These are phyloP conservation scores for Apostichopus japonicus DNA, from an alignment of 35 echinoderm and acorn worm genomes.

Conservation along the genomic window DNA sequence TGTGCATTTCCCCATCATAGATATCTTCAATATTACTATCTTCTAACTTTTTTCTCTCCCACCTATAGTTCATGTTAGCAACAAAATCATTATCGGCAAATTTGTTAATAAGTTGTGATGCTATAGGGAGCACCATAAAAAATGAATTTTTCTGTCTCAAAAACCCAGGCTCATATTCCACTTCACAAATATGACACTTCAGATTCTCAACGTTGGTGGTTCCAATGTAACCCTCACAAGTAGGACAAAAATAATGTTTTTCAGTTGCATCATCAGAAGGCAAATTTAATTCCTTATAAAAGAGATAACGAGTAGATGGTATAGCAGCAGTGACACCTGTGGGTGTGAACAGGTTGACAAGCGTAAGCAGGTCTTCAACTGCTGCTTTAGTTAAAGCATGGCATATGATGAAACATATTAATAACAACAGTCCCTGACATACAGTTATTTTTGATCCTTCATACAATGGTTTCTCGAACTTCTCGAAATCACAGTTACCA, in stretches of 20 bases:
- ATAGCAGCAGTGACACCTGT: neutral
- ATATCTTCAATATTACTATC: conserved; percentile 21
- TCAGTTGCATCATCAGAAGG: conserved; percentile 13
- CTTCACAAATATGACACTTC: neutral
- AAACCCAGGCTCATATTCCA: neutral
- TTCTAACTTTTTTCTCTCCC: neutral
- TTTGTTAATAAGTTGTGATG: neutral
- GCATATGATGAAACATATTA: conserved; percentile 17
- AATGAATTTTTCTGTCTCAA: conserved; percentile 2
- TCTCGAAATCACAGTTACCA: neutral
- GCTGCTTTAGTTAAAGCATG: conserved; percentile 16
- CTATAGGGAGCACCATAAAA: conserved; percentile 11
- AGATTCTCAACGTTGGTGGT: neutral
- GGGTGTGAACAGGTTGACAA: conserved; percentile 4
- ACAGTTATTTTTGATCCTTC: conserved; percentile 14
- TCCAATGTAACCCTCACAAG: conserved; percentile 8
- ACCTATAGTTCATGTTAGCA: conserved; percentile 13
- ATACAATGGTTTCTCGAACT: neutral
- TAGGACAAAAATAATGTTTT: conserved; percentile 30
- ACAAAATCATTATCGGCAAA: conserved; percentile 15
- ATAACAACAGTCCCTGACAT: conserved; percentile 15
- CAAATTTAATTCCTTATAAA: conserved; percentile 4
- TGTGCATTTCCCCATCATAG: conserved; percentile 23
- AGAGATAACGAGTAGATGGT: neutral
- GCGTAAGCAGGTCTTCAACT: neutral